Evolutionary conservation across 2,888 invertebrate species (phyloP), one percentile per base, ranked within the genome.

Genomic region (Athalia cordata): DNA sequence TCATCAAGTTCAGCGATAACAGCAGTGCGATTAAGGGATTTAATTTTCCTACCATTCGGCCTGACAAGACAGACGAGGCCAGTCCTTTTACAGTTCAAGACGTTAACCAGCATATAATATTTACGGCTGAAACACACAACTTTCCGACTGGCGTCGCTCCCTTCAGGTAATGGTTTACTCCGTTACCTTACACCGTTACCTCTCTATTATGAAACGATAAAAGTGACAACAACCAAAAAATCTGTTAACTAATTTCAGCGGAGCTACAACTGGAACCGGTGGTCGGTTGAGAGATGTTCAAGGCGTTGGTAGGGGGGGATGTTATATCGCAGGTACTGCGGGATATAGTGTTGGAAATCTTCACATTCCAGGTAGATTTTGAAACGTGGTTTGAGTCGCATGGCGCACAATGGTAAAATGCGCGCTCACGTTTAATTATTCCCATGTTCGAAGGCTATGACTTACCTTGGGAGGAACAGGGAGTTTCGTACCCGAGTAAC

Each of bases 111-210:
- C 97, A 99, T 90, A 94, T 99, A 59, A 97, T 98, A 86, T 99
- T 99, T 88, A 99, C 99, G 0, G 99, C 99, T 0, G 99, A 99
- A 91, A 99, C 99, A 0, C 99, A 99, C 90, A 99, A 99, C 89
- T 99, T 99, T 93, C 98, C 98, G 0, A 98, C 98, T 0, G 98
- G 98, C 0, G 98, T 99, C 8, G 98, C 98, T 0, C 99, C 99
- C 0, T 99, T 99, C 85, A 92, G 92, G 92, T 92, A 87, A 81
- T 59, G 61, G 81, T 65, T 66, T 6, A 7, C 29, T 50, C 57
- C 9, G 45, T 15, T 29, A 52, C 8, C 7, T 8, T 8, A 57
- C n/a, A 29, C 29, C 29, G 29, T 29, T 29, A 29, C 29, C 29
- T 29, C 29, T 29, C 0, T 2, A 29, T 29, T 29, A 29, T 29